Evolutionary conservation across 2,797 vertebrate genomes (phyloP).

Genomic region (Eptatretus atami): DNA sequence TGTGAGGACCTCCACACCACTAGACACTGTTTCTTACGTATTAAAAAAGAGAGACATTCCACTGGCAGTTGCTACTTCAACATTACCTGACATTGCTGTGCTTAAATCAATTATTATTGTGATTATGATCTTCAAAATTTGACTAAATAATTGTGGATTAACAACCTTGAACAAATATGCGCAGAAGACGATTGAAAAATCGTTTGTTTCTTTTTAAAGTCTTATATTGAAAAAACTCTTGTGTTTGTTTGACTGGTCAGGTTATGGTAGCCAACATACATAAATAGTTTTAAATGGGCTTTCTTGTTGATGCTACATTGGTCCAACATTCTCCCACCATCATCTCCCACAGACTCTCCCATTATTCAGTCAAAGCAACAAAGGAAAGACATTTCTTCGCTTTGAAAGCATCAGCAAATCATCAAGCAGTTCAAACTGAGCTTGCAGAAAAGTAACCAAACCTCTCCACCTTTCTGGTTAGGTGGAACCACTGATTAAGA

Average conservation of each 20-base stretch:
- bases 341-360: conserved; percentile 37
- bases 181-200: no score
- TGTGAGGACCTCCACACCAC: conserved; percentile 18
- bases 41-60: not conserved
- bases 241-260: no score
- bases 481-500: no score
- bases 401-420: conserved; percentile 99
- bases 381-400: conserved; percentile 57
- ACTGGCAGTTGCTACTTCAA: not conserved
- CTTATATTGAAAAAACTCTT: no score
- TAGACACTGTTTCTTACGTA: not conserved
- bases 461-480: no score
- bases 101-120: not conserved
- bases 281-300: no score
- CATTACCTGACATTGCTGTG: not conserved
- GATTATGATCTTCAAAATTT: not conserved
- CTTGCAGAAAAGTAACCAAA: conserved; percentile 27
- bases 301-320: not conserved
- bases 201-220: no score
- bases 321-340: not conserved
- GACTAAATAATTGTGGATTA: not conserved
- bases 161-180: conserved; percentile 1
- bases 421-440: conserved; percentile 98
- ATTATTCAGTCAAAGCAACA: conserved; percentile 97
- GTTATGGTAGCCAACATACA: no score